Conservation (phyloP, 1,140 invertebrate species). For the Pseudomyrmex gracilis region DNA sequence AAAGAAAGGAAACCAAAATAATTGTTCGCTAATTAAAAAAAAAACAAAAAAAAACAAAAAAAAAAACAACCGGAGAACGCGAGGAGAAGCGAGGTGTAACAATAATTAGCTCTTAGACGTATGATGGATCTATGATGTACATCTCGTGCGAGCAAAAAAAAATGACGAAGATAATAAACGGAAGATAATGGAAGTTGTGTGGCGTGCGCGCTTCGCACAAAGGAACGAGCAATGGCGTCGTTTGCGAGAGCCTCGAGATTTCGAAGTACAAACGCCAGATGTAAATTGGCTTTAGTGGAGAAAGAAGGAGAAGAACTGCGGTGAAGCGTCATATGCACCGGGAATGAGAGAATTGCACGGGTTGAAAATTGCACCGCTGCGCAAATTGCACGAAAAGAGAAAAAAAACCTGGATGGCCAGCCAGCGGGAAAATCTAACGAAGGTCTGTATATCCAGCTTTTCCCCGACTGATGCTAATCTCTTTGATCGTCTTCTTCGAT, state of each 20-base stretch:
- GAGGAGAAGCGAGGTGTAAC: conserved; percentile 4
- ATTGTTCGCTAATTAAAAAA: neutral
- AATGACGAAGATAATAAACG: conserved; percentile 6
- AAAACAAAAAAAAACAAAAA: neutral
- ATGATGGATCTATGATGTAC: neutral
- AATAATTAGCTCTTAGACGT: conserved; percentile 6
- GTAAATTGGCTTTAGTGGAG: conserved; percentile 13
- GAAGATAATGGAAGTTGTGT: neutral
- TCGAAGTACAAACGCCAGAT: neutral
- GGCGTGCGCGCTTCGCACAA: conserved; percentile 9
- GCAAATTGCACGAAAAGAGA: neutral
- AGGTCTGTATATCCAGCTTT: conserved; percentile 40
- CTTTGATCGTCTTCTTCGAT: neutral
- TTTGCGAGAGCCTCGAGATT: neutral
- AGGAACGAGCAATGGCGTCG: conserved; percentile 2
- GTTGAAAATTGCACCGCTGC: neutral
- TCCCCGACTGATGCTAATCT: neutral
- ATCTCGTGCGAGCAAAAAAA: neutral
- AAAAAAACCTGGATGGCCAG: neutral
- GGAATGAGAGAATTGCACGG: neutral
- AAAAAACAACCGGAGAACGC: neutral
- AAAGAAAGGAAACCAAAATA: neutral
- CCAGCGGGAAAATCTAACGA: conserved; percentile 5
- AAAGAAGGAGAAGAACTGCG: neutral
- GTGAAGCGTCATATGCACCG: neutral